Percentiles rank a stretch among this genome's conserved stretches.
These are phyloP conservation scores for Caenorhabditis plicata DNA, from an alignment of 2,888 invertebrate species.

Conservation along the genomic window DNA sequence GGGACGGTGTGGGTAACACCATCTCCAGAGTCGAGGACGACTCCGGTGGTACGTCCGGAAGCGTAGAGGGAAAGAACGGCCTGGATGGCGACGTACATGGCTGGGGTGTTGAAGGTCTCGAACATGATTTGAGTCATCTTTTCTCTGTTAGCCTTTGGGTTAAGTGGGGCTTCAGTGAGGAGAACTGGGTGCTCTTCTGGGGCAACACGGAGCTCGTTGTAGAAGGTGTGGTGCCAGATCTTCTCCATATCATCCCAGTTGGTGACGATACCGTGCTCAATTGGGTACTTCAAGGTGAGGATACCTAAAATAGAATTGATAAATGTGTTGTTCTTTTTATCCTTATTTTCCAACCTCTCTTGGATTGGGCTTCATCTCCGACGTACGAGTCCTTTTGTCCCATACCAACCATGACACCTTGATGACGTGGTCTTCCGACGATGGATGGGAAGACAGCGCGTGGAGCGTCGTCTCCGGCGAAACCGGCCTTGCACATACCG, in stretches of 20 bases:
- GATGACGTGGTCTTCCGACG: constrained; percentile 77
- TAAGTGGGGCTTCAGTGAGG: constrained; percentile 87
- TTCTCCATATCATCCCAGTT: constrained; percentile 99
- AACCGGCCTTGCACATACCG: constrained; percentile 76
- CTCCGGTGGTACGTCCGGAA: constrained; percentile 69
- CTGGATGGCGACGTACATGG: constrained; percentile 80
- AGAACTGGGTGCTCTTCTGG: constrained; percentile 91
- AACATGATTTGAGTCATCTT: constrained; percentile 91
- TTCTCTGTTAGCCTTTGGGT: constrained; percentile 91
- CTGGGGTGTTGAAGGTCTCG: constrained; percentile 79
- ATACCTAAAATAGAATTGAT: constrained; percentile 72
- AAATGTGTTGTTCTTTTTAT: no score
- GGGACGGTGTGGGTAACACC: constrained; percentile 79
- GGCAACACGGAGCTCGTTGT: constrained; percentile 92
- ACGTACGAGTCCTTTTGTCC: constrained; percentile 58
- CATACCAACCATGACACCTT: constrained; percentile 66
- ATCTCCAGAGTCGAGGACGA: constrained; percentile 84
- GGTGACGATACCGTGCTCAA: constrained; percentile 92
- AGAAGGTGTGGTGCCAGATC: constrained; percentile 98
- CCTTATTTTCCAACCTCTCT: constrained; percentile 73
- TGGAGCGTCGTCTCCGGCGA: constrained; percentile 78
- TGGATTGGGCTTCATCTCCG: constrained; percentile 68
- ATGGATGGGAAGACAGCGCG: constrained; percentile 83
- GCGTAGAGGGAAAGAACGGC: constrained; percentile 88
- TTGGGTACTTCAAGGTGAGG: constrained; percentile 88